phyloP scores from a whole-genome alignment of 1,140 invertebrate species.

The Danaus melanippus region DNA sequence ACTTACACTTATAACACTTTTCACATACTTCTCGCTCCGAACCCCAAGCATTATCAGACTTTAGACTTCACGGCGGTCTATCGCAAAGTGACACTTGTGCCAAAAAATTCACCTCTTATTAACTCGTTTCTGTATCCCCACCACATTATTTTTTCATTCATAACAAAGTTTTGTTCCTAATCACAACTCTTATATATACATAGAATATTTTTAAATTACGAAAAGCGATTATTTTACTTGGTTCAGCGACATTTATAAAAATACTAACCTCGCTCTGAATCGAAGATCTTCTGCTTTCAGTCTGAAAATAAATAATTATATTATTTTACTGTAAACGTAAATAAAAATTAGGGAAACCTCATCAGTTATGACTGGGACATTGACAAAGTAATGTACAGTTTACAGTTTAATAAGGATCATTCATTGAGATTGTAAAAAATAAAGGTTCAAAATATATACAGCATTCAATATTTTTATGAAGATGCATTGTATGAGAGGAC shows the following conservation, averaged over 20 bases:
- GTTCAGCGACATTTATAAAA: too few species aligned
- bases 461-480: too few species aligned
- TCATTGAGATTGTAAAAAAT: too few species aligned
- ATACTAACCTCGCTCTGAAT: conserved; percentile 53
- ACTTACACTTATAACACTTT: conserved; percentile 18
- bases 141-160: conserved; percentile 11
- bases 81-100: conserved; percentile 20
- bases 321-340: too few species aligned
- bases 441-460: too few species aligned
- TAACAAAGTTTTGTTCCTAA: conserved; percentile 6
- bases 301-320: conserved; percentile 31
- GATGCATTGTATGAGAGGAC: too few species aligned
- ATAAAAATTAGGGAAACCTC: too few species aligned
- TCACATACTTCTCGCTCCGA: conserved; percentile 18
- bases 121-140: conserved; percentile 8
- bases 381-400: too few species aligned
- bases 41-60: conserved; percentile 18
- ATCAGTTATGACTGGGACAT: too few species aligned
- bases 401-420: too few species aligned
- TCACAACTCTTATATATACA: neutral
- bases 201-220: neutral
- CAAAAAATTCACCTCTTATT: conserved; percentile 18
- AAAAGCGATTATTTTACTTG: neutral
- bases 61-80: conserved; percentile 21
- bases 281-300: conserved; percentile 49